These are phyloP conservation scores for Tachycineta bicolor DNA, from an alignment of 2,113 vertebrate genomes.

Conservation along the genomic window DNA sequence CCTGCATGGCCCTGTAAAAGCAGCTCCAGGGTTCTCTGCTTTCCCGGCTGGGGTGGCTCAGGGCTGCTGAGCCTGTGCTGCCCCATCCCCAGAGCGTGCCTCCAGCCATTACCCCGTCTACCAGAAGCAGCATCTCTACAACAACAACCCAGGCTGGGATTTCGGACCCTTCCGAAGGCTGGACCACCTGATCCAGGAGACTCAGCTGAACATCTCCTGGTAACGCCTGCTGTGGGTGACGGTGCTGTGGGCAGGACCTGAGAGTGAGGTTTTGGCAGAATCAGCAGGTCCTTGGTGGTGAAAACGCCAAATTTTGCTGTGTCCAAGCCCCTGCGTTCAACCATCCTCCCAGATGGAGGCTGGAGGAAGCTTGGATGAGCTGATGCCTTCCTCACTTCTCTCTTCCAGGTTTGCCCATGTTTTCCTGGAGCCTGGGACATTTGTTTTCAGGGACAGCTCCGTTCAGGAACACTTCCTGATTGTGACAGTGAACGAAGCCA, in stretches of 20 bases:
- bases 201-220: slow-evolving; percentile 84
- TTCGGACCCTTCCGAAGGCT: slow-evolving; percentile 88
- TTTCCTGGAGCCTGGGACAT: slow-evolving; percentile 87
- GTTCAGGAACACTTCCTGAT: slow-evolving; percentile 78
- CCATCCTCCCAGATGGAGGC: background rate
- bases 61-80: background rate
- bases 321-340: background rate
- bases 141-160: slow-evolving; percentile 90
- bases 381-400: background rate
- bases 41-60: background rate
- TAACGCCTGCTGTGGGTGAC: slow-evolving; percentile 8
- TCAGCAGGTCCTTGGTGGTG: background rate
- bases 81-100: slow-evolving; percentile 73
- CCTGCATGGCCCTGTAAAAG: background rate
- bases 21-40: background rate
- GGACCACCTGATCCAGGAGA: slow-evolving; percentile 83
- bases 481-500: slow-evolving; percentile 81
- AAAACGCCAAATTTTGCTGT: rapidly evolving
- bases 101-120: slow-evolving; percentile 91
- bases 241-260: background rate
- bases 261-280: background rate
- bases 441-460: slow-evolving; percentile 83
- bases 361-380: background rate
- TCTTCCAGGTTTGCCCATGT: slow-evolving; percentile 86
- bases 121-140: slow-evolving; percentile 90